Evolutionary conservation across 2,888 invertebrate species (phyloP).

Genomic region (Drosophila parthenogenetica): DNA sequence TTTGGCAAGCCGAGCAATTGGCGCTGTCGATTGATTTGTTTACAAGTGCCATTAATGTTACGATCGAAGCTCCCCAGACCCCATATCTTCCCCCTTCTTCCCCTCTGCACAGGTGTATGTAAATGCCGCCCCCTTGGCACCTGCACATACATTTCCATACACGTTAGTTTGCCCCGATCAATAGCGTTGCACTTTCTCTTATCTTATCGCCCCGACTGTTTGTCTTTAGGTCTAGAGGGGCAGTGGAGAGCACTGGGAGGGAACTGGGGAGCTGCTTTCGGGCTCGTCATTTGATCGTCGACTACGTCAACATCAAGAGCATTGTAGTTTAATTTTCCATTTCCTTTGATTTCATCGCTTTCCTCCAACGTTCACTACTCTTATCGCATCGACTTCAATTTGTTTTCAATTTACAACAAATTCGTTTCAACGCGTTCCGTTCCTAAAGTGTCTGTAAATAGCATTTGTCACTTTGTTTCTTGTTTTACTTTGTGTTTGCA

Average conservation of each 20-base stretch:
- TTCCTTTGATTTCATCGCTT: slow-evolving; percentile 69
- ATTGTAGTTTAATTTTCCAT: slow-evolving; percentile 65
- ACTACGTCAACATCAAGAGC: slow-evolving; percentile 6
- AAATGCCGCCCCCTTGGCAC: slow-evolving; percentile 58
- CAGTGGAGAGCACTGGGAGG: not conserved
- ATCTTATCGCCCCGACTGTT: slow-evolving; percentile 52
- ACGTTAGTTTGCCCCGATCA: slow-evolving; percentile 3
- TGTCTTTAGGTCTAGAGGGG: slow-evolving; percentile 2
- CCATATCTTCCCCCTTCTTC: no score
- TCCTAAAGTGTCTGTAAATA: slow-evolving; percentile 63
- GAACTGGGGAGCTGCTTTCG: slow-evolving; percentile 21
- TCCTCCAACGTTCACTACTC: slow-evolving; percentile 5
- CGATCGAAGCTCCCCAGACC: not conserved
- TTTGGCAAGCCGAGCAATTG: slow-evolving; percentile 60
- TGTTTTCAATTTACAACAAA: slow-evolving; percentile 82
- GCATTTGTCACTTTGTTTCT: slow-evolving; percentile 46
- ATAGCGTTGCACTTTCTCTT: slow-evolving; percentile 49
- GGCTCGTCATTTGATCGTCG: slow-evolving; percentile 59
- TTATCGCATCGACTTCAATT: slow-evolving; percentile 72
- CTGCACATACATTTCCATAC: slow-evolving; percentile 51
- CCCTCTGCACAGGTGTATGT: slow-evolving; percentile 55
- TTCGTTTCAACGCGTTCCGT: slow-evolving; percentile 53
- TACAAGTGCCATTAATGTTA: slow-evolving; percentile 77
- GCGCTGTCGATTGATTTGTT: slow-evolving; percentile 75
- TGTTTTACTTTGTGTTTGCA: slow-evolving; percentile 65